A percentile compares a stretch with the other conserved stretches of the same genome.
These are phyloP conservation scores for Oreochromis tanganicae DNA, from an alignment of 2,113 vertebrate genomes.

Conservation along the genomic window DNA sequence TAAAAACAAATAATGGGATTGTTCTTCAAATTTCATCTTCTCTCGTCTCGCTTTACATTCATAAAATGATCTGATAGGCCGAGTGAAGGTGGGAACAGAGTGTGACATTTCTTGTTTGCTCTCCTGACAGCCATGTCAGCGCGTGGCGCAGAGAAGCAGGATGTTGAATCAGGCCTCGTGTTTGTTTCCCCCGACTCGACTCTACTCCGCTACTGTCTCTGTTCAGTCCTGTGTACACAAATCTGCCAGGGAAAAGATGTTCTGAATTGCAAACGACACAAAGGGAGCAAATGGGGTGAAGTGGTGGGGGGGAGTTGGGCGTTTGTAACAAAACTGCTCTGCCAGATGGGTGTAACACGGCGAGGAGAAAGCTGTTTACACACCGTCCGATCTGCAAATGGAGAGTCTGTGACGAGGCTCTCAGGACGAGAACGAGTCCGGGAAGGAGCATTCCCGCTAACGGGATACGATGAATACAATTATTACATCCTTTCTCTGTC, in stretches of 20 bases:
- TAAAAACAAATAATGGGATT: neutral
- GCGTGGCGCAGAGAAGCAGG: neutral
- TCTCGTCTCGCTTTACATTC: neutral
- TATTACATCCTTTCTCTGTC: neutral
- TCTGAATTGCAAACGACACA: slow-evolving; percentile 39
- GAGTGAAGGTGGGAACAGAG: neutral
- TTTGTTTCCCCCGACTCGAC: neutral
- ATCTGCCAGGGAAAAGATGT: neutral
- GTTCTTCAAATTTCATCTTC: neutral
- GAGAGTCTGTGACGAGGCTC: neutral
- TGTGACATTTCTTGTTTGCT: slow-evolving; percentile 8
- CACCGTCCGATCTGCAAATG: slow-evolving; percentile 42
- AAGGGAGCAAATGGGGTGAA: neutral
- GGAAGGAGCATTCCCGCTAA: neutral
- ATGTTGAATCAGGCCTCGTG: slow-evolving; percentile 24
- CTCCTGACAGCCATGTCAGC: neutral
- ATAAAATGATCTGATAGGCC: neutral
- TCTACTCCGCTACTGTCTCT: neutral
- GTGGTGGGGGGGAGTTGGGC: neutral
- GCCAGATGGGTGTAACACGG: neutral
- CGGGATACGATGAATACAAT: slow-evolving; percentile 26
- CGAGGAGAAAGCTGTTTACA: slow-evolving; percentile 34
- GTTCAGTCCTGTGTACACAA: slow-evolving; percentile 32
- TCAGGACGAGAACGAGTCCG: neutral
- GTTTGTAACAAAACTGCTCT: neutral